These are phyloP conservation scores for Channa maculata DNA, from an alignment of 2,113 vertebrate species.

Conservation along the genomic window DNA sequence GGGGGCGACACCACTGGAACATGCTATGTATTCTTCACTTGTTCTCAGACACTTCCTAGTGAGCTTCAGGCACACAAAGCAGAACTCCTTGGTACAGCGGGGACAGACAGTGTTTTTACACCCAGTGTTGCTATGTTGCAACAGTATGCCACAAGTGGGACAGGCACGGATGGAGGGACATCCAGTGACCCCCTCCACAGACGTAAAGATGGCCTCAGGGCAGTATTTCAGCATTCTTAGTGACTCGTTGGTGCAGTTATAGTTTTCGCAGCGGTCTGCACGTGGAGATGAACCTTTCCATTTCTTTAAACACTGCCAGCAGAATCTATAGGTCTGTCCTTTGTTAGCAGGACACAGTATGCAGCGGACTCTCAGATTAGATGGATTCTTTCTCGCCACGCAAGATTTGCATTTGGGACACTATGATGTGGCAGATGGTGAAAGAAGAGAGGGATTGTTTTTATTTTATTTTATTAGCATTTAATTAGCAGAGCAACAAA, in stretches of 20 bases:
- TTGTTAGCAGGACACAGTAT: slow-evolving; percentile 24
- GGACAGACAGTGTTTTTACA: too few species aligned
- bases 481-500: too few species aligned
- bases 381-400: not conserved
- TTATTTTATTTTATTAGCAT: not conserved
- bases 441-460: not conserved
- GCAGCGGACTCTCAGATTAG: slow-evolving; percentile 15
- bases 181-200: slow-evolving; percentile 12
- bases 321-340: slow-evolving; percentile 56
- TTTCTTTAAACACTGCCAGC: slow-evolving; percentile 73
- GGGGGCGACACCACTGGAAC: too few species aligned
- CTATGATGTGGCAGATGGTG: not conserved
- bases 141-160: slow-evolving; percentile 71
- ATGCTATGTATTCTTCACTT: too few species aligned
- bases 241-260: slow-evolving; percentile 34
- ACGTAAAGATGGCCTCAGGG: not conserved
- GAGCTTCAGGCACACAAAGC: too few species aligned
- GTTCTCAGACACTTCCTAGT: too few species aligned
- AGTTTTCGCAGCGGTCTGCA: slow-evolving; percentile 59
- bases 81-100: too few species aligned
- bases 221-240: slow-evolving; percentile 44
- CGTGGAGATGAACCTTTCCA: slow-evolving; percentile 62
- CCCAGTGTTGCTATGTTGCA: slow-evolving; percentile 61
- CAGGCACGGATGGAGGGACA: slow-evolving; percentile 61
- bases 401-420: slow-evolving; percentile 1